Base-by-base conservation (phyloP, 2,797 vertebrate species). In the Serranus cabrilla region DNA sequence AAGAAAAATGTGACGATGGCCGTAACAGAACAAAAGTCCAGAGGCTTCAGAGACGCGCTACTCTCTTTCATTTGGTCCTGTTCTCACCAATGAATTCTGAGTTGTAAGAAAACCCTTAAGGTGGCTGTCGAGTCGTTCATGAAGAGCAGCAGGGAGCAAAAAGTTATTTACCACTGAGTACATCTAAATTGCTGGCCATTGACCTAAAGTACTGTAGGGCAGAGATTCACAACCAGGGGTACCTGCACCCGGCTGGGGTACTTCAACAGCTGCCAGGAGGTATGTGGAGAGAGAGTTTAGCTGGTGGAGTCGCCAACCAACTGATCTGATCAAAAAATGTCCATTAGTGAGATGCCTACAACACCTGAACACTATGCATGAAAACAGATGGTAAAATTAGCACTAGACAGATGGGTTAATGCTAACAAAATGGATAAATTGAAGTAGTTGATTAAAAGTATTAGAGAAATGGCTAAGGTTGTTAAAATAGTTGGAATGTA, bases 131-230 rank as follows among this genome's bases (percentile, higher is more conserved):
- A 80, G 76, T 65, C 64, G 46, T 50, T 75, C 74, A 60, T 34
- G 55, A 58, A 59, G 55, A 81, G 78, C 80, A 78, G 52, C 70
- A 39, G 78, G 81, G 52, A 49, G 72, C 17, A 57, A 72, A 82
- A 84, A 76, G 74, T 87, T 83, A 85, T 85, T 88, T 87, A 80
- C 82, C 57, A 75, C 68, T 11, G 54, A 43, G 43, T 42, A 61
- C 76, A 72, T 67, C 63, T 11, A 46, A 77, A 80, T 71, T 61
- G 54, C 58, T 71, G 40, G 63, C 60, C 49, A 59, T 11, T 71
- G 72, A 84, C 70, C 57, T 18, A 45, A 31, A 58, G 66, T 23
- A 14, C 55, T 21, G 21, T 0, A 11, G 50, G 52, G 31, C 20
- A 62, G 27, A 39, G 67, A 51, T 31, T 62, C 42, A 25, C 13